Evolutionary conservation across 2,888 invertebrate genomes (phyloP), one percentile per base, ranked within the genome.

Genomic region (Cremastinae sp.): DNA sequence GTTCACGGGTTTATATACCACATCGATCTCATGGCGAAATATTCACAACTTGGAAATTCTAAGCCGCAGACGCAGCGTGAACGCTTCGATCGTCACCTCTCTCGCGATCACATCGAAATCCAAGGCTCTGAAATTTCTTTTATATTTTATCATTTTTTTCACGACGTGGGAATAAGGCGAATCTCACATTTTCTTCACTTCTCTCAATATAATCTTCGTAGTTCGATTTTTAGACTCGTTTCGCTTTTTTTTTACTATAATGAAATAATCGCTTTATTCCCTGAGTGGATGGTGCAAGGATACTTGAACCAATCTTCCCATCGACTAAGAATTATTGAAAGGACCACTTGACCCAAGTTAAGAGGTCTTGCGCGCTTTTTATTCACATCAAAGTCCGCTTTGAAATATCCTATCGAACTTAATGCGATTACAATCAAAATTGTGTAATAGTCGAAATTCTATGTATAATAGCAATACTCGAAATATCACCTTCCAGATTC

Each of bases 341-440:
- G 81, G 81, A 81, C 81, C 83, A 76, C 79, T 81, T 76, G 64
- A 55, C 47, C 56, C 70, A 61, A 58, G 47, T 68, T 28, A 37
- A 72, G 56, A 37, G 22, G 22, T 4, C 37, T 39, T 28, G 16
- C 18, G n/a, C 51, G 41, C 14, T 10, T 53, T 43, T 14, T n/a
- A 37, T 12, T 20, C 35, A 22, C 10, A 22, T 58, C 18, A 20
- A 20, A 14, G 20, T 7, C 4, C 14, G 2, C 2, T 16, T 16
- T 41, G 62, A 64, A 28, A 37, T 41, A 37, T 12, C 39, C 5
- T 53, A 41, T 39, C 20, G 7, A 59, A 58, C 68, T 51, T 82
- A 83, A 81, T 76, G 80, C 78, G 83, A 81, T 83, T 83, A 80
- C 73, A 76, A 80, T 83, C 81, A 78, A 75, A 79, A 74, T 70